Conservation (phyloP, 2,797 vertebrate species). For the Gymnoscopelus microlampas region DNA sequence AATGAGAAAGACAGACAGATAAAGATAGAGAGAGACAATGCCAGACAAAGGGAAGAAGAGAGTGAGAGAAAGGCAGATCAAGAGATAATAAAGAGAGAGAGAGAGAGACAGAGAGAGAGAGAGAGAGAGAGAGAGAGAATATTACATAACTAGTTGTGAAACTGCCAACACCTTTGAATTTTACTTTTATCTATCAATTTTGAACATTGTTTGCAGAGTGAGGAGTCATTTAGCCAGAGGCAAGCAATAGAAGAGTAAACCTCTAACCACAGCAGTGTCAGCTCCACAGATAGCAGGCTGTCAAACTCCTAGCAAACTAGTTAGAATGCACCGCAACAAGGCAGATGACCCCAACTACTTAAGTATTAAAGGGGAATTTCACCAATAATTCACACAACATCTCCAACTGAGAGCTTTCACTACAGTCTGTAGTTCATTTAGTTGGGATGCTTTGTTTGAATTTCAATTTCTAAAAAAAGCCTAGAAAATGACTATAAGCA, state of each 20-base stretch:
- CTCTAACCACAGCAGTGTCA: constrained; percentile 5
- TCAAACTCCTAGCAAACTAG: constrained; percentile 43
- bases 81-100: constrained; percentile 18
- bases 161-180: constrained; percentile 41
- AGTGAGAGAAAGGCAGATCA: constrained; percentile 15
- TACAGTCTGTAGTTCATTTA: too few species aligned
- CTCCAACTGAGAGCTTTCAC: too few species aligned
- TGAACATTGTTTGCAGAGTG: constrained; percentile 33
- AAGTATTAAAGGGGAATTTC: too few species aligned
- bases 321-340: constrained; percentile 33
- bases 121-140: constrained; percentile 14
- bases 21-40: too few species aligned
- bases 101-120: neutral
- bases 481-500: too few species aligned
- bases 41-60: too few species aligned
- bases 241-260: constrained; percentile 26
- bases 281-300: constrained; percentile 37
- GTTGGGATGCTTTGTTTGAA: too few species aligned
- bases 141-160: constrained; percentile 49
- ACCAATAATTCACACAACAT: too few species aligned
- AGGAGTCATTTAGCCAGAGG: constrained; percentile 41
- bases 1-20: constrained; percentile 14
- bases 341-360: neutral
- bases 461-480: too few species aligned
- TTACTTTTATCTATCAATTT: constrained; percentile 30